These are phyloP conservation scores for Acipenser ruthenus DNA, from an alignment of 2,797 vertebrate genomes.

Conservation along the genomic window DNA sequence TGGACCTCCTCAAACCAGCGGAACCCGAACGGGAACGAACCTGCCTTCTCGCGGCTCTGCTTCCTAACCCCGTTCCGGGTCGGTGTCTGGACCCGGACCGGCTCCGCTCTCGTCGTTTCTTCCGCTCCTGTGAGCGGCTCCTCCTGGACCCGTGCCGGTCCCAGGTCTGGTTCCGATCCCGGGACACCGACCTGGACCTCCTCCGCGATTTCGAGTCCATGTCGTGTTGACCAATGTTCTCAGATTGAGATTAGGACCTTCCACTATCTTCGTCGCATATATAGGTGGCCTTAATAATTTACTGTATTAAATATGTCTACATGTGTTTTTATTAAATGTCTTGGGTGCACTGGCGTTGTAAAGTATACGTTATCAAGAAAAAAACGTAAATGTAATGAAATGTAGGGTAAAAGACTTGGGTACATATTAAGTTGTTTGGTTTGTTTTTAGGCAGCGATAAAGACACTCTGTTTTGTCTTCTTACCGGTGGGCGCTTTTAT, in stretches of 20 bases:
- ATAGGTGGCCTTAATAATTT: slow-evolving; percentile 13
- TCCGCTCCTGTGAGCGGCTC: slow-evolving; percentile 40
- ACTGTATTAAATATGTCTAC: too few relatives aligned
- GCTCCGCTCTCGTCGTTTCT: slow-evolving; percentile 25
- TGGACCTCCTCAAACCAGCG: slow-evolving; percentile 22
- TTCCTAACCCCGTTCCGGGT: slow-evolving; percentile 31
- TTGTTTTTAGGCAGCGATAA: too few relatives aligned
- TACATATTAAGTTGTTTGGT: too few relatives aligned
- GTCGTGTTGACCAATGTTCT: slow-evolving; percentile 14
- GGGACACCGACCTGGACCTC: slow-evolving; percentile 31
- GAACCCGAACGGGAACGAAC: slow-evolving; percentile 40
- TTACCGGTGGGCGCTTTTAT: too few relatives aligned
- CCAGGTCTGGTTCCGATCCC: slow-evolving; percentile 31
- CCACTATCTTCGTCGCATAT: slow-evolving; percentile 33
- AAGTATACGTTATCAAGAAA: too few relatives aligned
- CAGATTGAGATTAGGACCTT: slow-evolving; percentile 29
- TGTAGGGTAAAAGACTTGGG: too few relatives aligned
- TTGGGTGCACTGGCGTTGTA: too few relatives aligned
- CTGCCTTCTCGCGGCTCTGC: slow-evolving; percentile 17
- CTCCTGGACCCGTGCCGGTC: slow-evolving; percentile 33
- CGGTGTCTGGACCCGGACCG: slow-evolving; percentile 19
- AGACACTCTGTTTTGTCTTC: too few relatives aligned
- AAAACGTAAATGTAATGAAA: too few relatives aligned
- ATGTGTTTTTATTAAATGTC: too few relatives aligned
- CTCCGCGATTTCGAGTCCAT: slow-evolving; percentile 31